Evolutionary conservation across 2,797 vertebrate genomes (phyloP).

Genomic region (Alosa sapidissima): DNA sequence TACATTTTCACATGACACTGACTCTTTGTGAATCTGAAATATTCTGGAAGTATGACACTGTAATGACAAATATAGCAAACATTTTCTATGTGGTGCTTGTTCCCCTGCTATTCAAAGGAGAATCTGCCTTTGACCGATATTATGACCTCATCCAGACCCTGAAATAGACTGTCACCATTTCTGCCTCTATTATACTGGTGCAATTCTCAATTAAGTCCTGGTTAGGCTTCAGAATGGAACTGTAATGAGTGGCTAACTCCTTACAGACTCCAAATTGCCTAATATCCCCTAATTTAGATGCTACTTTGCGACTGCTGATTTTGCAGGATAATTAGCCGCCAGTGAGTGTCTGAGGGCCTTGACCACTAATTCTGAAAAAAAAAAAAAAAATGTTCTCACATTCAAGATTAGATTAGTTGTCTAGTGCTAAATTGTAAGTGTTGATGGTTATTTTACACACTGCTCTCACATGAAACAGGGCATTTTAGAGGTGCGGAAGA

Average conservation of each 20-base stretch:
- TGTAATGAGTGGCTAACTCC: conserved; percentile 31
- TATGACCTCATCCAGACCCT: conserved; percentile 32
- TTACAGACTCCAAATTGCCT: conserved; percentile 31
- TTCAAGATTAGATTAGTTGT: conserved; percentile 18
- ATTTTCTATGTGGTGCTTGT: neutral
- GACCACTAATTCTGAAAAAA: neutral
- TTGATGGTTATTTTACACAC: conserved; percentile 21
- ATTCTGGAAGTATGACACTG: neutral
- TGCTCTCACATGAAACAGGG: neutral
- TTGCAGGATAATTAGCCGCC: conserved; percentile 33
- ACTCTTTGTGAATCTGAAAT: neutral
- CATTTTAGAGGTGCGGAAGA: conserved; percentile 5
- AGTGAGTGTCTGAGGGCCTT: conserved; percentile 30
- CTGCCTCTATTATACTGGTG: conserved; percentile 30
- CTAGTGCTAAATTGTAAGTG: conserved; percentile 1
- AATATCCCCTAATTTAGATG: conserved; percentile 38
- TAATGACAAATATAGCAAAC: neutral
- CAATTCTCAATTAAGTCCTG: conserved; percentile 28
- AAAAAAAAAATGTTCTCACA: neutral
- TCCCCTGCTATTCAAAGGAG: conserved; percentile 8
- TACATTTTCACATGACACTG: neutral
- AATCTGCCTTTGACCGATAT: conserved; percentile 15
- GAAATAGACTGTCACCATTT: conserved; percentile 35
- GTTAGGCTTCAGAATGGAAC: conserved; percentile 18
- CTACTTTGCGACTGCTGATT: conserved; percentile 36